Percentiles rank a stretch among this genome's conserved stretches.
phyloP scores from a whole-genome alignment of 2,888 invertebrate species.

The Drosophila atripex region DNA sequence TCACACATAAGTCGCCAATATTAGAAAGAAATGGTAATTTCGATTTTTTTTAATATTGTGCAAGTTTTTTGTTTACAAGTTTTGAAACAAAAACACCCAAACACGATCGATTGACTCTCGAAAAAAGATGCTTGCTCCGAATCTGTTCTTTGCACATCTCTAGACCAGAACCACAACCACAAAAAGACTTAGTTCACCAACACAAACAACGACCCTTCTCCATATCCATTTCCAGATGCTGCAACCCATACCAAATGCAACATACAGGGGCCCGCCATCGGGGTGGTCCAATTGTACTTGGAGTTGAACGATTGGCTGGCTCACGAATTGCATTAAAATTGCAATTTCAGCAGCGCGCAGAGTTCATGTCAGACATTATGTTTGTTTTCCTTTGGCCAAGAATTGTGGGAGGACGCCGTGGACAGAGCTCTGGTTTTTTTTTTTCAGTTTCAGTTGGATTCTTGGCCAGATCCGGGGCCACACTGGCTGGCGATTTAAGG shows the following conservation, averaged over 20 bases:
- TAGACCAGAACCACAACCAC: slow-evolving; percentile 13
- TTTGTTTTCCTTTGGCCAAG: slow-evolving; percentile 34
- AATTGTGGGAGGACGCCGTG: slow-evolving; percentile 45
- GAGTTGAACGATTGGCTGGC: slow-evolving; percentile 76
- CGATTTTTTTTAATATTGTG: no score
- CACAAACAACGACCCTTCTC: slow-evolving; percentile 3
- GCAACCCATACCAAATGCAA: slow-evolving; percentile 26
- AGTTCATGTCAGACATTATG: slow-evolving; percentile 82
- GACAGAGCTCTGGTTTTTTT: slow-evolving; percentile 8
- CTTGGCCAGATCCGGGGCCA: slow-evolving; percentile 37
- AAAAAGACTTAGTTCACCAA: neutral
- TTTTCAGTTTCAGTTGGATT: neutral
- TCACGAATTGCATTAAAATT: slow-evolving; percentile 83
- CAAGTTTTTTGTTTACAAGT: no score
- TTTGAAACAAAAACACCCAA: neutral
- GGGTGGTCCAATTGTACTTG: slow-evolving; percentile 80
- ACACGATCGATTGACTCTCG: slow-evolving; percentile 22
- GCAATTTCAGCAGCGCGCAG: slow-evolving; percentile 81
- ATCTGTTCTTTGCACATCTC: slow-evolving; percentile 16
- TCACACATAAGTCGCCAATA: neutral
- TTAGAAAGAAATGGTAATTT: neutral
- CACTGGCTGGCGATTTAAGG: slow-evolving; percentile 52
- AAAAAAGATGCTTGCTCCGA: slow-evolving; percentile 17
- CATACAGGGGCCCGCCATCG: slow-evolving; percentile 44
- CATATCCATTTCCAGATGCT: neutral